These are phyloP conservation scores for Hemaris fuciformis DNA, from an alignment of 2,888 invertebrate genomes.

Conservation along the genomic window DNA sequence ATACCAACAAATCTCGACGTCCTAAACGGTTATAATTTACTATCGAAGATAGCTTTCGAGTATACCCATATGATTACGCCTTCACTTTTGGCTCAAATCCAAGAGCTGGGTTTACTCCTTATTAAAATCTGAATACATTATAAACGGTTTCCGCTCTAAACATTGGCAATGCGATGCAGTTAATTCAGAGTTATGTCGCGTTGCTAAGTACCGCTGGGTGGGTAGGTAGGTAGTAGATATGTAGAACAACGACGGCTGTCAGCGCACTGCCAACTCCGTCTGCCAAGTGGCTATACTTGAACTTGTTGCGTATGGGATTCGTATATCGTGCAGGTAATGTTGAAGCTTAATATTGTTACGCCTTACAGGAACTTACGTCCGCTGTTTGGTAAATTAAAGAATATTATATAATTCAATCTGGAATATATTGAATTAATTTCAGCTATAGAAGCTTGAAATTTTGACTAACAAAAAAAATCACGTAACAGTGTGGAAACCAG, in stretches of 20 bases:
- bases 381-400: too few relatives aligned
- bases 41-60: not conserved
- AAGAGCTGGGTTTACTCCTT: not conserved
- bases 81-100: not conserved
- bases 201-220: not conserved
- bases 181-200: not conserved
- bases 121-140: not conserved
- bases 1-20: not conserved
- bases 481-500: too few relatives aligned
- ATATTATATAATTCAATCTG: too few relatives aligned
- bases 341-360: too few relatives aligned
- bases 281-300: conserved; percentile 48
- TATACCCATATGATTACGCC: not conserved
- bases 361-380: too few relatives aligned
- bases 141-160: not conserved
- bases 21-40: not conserved
- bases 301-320: conserved; percentile 1
- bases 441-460: too few relatives aligned
- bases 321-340: not conserved
- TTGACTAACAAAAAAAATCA: too few relatives aligned
- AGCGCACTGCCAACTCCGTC: conserved; percentile 48
- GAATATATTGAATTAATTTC: too few relatives aligned
- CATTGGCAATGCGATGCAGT: not conserved
- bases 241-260: conserved; percentile 44
- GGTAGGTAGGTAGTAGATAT: not conserved